phyloP scores from a whole-genome alignment of 2,797 vertebrate genomes.

The Phrynocephalus vlangalii region DNA sequence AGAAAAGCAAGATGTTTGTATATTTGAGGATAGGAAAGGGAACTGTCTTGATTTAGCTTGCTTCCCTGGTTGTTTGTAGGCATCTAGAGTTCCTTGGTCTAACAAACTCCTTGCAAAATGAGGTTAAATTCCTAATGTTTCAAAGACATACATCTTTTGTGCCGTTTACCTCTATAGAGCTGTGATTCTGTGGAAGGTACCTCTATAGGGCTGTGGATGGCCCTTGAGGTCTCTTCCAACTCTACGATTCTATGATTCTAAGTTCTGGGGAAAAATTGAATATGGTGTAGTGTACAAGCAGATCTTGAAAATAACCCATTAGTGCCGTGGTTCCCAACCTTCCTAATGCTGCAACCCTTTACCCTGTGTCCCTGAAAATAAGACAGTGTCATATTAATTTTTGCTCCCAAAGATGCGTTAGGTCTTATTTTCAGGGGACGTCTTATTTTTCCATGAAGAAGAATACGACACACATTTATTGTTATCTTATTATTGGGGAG shows the following conservation, averaged over 20 bases:
- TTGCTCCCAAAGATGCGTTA: too few relatives aligned
- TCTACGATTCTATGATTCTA: too few relatives aligned
- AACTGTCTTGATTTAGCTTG: constrained; percentile 45
- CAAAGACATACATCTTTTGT: constrained; percentile 15
- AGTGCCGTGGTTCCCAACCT: too few relatives aligned
- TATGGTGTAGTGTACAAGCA: neutral
- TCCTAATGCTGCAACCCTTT: too few relatives aligned
- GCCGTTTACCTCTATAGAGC: neutral
- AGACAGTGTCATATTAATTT: too few relatives aligned
- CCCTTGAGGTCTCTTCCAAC: too few relatives aligned
- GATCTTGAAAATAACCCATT: neutral
- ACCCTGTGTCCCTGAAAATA: too few relatives aligned
- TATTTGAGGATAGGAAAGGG: constrained; percentile 27
- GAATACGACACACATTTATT: too few relatives aligned
- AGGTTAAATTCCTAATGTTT: constrained; percentile 11
- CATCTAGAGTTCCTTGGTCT: constrained; percentile 1
- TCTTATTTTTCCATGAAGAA: too few relatives aligned
- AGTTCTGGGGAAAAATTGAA: neutral
- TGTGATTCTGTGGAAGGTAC: neutral
- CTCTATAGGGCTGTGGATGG: too few relatives aligned
- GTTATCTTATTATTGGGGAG: too few relatives aligned
- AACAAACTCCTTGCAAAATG: neutral
- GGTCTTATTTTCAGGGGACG: too few relatives aligned
- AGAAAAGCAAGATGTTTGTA: constrained; percentile 48
- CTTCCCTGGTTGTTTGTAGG: constrained; percentile 19